These are phyloP conservation scores for Cryptophagus acutangulus DNA, from an alignment of 2,888 invertebrate genomes.

Conservation along the genomic window DNA sequence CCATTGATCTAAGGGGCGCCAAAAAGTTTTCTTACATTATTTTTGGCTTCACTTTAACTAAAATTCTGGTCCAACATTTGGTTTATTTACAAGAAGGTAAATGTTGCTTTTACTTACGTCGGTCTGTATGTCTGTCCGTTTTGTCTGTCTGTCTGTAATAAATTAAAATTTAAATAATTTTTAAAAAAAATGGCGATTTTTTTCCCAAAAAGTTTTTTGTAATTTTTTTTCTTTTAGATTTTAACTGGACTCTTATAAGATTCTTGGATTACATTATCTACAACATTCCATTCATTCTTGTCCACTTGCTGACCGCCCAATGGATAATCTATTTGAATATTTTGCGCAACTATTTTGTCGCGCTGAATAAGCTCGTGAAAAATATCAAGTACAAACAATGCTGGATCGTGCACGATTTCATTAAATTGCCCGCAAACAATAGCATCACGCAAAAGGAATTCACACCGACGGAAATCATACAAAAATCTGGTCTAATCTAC, in stretches of 20 bases:
- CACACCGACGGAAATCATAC: slow-evolving; percentile 5
- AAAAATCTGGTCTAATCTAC: slow-evolving; percentile 17
- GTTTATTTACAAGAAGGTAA: background rate
- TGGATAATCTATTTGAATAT: slow-evolving; percentile 19
- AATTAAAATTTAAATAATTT: no score
- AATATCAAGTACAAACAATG: slow-evolving; percentile 10
- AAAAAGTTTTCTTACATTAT: background rate
- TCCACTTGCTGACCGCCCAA: slow-evolving; percentile 14
- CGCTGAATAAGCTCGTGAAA: slow-evolving; percentile 18
- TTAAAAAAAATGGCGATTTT: no score
- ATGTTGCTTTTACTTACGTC: background rate
- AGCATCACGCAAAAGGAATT: background rate
- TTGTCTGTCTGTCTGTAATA: no score
- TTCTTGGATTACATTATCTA: slow-evolving; percentile 12
- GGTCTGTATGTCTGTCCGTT: no score
- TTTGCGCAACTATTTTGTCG: slow-evolving; percentile 14
- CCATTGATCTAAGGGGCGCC: background rate
- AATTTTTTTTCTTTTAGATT: slow-evolving; percentile 7
- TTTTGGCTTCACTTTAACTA: background rate
- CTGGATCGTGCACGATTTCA: slow-evolving; percentile 12
- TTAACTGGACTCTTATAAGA: slow-evolving; percentile 6
- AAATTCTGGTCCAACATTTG: background rate
- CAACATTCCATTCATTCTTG: slow-evolving; percentile 12
- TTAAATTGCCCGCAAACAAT: background rate
- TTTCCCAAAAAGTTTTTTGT: no score